Evolutionary conservation across 2,888 invertebrate species (phyloP), one percentile per base, ranked within the genome.

Genomic region (Coleophora deauratella): DNA sequence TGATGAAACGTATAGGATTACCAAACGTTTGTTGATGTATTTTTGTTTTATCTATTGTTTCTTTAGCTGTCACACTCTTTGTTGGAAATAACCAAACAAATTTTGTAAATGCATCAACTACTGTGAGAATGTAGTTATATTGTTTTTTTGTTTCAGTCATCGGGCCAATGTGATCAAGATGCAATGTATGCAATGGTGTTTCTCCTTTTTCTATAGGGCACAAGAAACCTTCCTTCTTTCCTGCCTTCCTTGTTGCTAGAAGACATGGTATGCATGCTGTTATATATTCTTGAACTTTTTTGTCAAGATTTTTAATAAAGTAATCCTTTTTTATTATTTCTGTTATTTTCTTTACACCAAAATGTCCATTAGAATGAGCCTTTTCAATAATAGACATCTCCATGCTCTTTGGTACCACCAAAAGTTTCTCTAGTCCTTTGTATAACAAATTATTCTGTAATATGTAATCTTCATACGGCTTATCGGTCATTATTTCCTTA

Each of bases 131-230:
- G n/a, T n/a, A n/a, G n/a, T n/a, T n/a, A n/a, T n/a, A n/a, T n/a
- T n/a, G n/a, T n/a, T n/a, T n/a, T n/a, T n/a, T n/a, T n/a, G n/a
- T n/a, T n/a, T 54, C 51, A 0, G 57, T 49, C 10, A 67, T 30
- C 0, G 67, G 68, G 8, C 68, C 70, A 1, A 75, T 33, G 37
- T 69, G 72, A 35, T 73, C 71, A 1, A 61, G 31, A 39, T 72
- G 66, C 4, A 59, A 47, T 0, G 65, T 70, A 27, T 62, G 37
- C 1, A 72, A 35, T 0, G 69, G 72, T 1, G 37, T 35, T 2
- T 50, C 54, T 9, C 49, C 61, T 34, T 72, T 72, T 0, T 59
- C 52, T 2, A 73, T 66, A 0, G 57, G 49, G 33, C 53, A 39
- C 14, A 66, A 43, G 7, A 54, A 53, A 6, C 65, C 59, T 46